Conservation (phyloP, 2,113 vertebrate species). For the Prionailurus viverrinus region DNA sequence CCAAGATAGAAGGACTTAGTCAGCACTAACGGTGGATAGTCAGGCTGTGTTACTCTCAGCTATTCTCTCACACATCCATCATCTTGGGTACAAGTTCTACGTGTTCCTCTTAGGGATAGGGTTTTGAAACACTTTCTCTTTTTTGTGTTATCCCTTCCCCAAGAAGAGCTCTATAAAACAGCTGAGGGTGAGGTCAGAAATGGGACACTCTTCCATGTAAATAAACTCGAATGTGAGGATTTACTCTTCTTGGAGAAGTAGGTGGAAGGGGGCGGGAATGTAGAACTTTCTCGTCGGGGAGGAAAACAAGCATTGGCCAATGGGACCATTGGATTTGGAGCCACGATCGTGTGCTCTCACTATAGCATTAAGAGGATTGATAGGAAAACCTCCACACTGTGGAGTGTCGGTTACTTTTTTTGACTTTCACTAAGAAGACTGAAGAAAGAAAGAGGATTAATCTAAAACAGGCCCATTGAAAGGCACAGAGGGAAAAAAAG, state of each 20-base stretch:
- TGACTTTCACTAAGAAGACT: background rate
- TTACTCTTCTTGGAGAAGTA: background rate
- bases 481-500: background rate
- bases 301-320: background rate
- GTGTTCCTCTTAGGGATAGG: background rate
- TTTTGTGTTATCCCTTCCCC: background rate
- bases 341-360: background rate
- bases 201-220: background rate
- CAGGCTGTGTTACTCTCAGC: background rate
- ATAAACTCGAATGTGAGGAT: background rate
- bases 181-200: background rate
- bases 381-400: background rate
- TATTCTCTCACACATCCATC: background rate
- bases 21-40: too few species aligned
- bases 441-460: background rate
- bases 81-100: background rate
- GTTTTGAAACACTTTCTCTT: background rate
- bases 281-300: background rate
- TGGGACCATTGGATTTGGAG: too few species aligned
- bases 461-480: background rate
- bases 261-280: too few species aligned
- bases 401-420: background rate
- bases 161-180: background rate
- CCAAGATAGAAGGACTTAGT: background rate
- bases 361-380: background rate